phyloP scores from a whole-genome alignment of 2,888 invertebrate species.

The Aromia moschata region DNA sequence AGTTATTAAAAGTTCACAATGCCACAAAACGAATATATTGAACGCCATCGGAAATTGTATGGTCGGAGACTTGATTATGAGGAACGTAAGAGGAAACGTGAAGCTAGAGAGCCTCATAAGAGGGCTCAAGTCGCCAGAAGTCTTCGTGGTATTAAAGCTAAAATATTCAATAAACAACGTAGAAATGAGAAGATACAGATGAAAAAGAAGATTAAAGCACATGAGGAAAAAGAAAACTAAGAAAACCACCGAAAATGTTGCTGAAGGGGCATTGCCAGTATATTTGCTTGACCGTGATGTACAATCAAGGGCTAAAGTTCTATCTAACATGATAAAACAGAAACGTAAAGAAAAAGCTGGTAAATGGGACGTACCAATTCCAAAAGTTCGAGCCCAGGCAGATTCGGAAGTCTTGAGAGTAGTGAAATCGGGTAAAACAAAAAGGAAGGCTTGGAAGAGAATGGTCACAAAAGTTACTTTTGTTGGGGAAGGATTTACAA shows the following conservation, averaged over 20 bases:
- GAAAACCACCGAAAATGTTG: slow-evolving; percentile 80
- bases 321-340: slow-evolving; percentile 99
- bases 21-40: slow-evolving; percentile 99
- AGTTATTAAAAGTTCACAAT: slow-evolving; percentile 69
- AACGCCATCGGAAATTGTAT: slow-evolving; percentile 94
- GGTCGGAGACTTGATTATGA: slow-evolving; percentile 98
- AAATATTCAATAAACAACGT: slow-evolving; percentile 95
- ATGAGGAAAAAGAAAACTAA: slow-evolving; percentile 94
- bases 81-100: slow-evolving; percentile 93
- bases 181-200: slow-evolving; percentile 99
- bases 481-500: slow-evolving; percentile 97
- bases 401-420: slow-evolving; percentile 98
- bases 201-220: slow-evolving; percentile 97
- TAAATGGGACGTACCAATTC: slow-evolving; percentile 99
- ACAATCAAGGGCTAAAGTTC: slow-evolving; percentile 91
- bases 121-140: slow-evolving; percentile 90
- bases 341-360: slow-evolving; percentile 99
- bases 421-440: slow-evolving; percentile 89
- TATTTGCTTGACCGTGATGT: slow-evolving; percentile 98
- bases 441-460: slow-evolving; percentile 97
- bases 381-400: slow-evolving; percentile 96
- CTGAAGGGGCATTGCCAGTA: slow-evolving; percentile 93
- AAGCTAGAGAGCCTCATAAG: slow-evolving; percentile 93
- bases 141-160: slow-evolving; percentile 95
- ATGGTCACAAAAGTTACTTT: slow-evolving; percentile 99